A percentile compares a stretch with the other conserved stretches of the same genome.
Conservation (phyloP, 2,888 invertebrate genomes). For the Dione juno region DNA sequence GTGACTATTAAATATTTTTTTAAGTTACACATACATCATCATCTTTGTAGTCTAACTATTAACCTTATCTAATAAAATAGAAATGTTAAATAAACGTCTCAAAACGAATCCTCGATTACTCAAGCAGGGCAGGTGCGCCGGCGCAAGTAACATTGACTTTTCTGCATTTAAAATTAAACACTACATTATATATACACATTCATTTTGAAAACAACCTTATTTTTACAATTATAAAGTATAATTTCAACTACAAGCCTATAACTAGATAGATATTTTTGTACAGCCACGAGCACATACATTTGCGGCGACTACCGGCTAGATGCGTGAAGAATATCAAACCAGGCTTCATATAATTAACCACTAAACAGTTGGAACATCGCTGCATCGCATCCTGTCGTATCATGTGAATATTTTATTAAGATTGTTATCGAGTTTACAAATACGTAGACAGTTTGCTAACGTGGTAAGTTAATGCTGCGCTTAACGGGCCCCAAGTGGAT, state of each 20-base stretch:
- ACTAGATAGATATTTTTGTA: not conserved
- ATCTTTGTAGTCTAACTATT: not conserved
- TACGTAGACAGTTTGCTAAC: conserved; percentile 31
- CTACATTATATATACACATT: conserved; percentile 45
- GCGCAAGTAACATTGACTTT: conserved; percentile 50
- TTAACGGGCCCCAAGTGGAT: conserved; percentile 20
- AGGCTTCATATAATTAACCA: conserved; percentile 52
- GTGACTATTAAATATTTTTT: no score
- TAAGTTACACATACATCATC: no score
- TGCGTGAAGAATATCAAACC: conserved; percentile 67
- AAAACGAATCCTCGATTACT: conserved; percentile 56
- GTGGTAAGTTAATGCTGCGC: conserved; percentile 26
- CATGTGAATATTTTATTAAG: conserved; percentile 52
- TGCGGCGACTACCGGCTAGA: conserved; percentile 58
- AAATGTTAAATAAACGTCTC: conserved; percentile 40
- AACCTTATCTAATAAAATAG: conserved; percentile 36
- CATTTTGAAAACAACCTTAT: conserved; percentile 38
- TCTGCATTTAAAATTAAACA: conserved; percentile 42
- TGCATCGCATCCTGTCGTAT: conserved; percentile 52
- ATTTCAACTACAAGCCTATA: conserved; percentile 4
- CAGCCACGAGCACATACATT: conserved; percentile 48
- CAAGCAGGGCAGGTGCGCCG: conserved; percentile 65
- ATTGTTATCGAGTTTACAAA: conserved; percentile 49
- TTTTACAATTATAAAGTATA: not conserved
- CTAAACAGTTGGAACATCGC: conserved; percentile 50